Evolutionary conservation across 37 sponge, comb jelly and placozoan species (phyloP).

Genomic region (Beroe ovata): DNA sequence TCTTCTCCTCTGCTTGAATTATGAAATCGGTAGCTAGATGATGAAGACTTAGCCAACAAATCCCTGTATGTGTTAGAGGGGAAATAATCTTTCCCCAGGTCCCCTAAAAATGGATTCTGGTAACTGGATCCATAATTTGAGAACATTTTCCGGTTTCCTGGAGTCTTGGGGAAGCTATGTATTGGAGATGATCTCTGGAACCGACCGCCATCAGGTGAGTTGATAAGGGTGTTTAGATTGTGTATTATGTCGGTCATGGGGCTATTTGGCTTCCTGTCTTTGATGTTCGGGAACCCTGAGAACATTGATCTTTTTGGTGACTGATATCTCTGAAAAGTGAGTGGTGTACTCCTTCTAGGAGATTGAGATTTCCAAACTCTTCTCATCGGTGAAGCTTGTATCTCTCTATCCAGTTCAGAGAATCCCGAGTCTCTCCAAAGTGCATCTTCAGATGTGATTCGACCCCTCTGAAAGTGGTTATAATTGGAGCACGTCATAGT

Average conservation of each 20-base stretch:
- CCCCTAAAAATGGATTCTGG: not conserved
- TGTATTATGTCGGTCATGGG: constrained; percentile 40
- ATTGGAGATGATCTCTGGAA: not conserved
- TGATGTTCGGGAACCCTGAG: not conserved
- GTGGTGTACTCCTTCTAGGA: not conserved
- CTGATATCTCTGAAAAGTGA: not conserved
- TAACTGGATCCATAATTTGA: not conserved
- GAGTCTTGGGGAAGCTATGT: not conserved
- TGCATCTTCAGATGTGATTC: too few relatives aligned
- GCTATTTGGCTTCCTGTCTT: not conserved
- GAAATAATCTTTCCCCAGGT: not conserved
- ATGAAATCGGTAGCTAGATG: not conserved
- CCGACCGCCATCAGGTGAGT: not conserved
- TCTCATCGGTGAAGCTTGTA: not conserved
- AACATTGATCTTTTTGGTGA: constrained; percentile 12
- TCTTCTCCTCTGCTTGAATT: not conserved
- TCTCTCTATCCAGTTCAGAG: too few relatives aligned
- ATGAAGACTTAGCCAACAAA: not conserved
- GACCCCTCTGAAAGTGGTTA: too few relatives aligned
- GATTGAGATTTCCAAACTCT: constrained; percentile 14
- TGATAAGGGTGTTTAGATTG: not conserved
- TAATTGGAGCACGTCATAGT: too few relatives aligned
- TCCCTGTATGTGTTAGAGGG: not conserved
- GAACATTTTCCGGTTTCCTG: constrained; percentile 1
- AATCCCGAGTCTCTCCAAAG: too few relatives aligned